A percentile compares a stretch with the other conserved stretches of the same genome.
These are phyloP conservation scores for Hermaeophaga mercurialis DNA, from an alignment of 2,888 invertebrate species.

Conservation along the genomic window DNA sequence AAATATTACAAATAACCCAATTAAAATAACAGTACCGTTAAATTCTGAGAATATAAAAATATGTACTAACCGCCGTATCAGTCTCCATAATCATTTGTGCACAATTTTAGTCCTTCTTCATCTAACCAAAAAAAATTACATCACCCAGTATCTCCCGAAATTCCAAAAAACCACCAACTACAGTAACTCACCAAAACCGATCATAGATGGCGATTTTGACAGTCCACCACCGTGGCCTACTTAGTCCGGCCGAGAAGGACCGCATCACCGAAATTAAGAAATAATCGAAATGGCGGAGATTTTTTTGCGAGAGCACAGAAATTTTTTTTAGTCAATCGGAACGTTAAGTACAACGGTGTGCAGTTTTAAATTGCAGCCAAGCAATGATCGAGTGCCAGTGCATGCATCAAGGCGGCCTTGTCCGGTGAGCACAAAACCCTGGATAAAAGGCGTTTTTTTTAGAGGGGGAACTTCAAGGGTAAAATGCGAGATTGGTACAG, in stretches of 20 bases:
- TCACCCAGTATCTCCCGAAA: constrained; percentile 21
- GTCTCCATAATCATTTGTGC: constrained; percentile 40
- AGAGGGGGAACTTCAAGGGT: constrained; percentile 55
- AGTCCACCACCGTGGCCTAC: constrained; percentile 36
- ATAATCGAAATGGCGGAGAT: constrained; percentile 12
- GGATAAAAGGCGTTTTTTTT: constrained; percentile 54
- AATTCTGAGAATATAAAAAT: too few species aligned
- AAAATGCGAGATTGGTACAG: constrained; percentile 46
- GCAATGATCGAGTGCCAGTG: constrained; percentile 48
- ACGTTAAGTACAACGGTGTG: constrained; percentile 42
- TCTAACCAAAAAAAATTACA: constrained; percentile 27
- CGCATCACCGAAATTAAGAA: constrained; percentile 27
- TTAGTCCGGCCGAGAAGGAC: constrained; percentile 23
- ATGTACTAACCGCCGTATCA: constrained; percentile 44
- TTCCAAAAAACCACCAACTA: constrained; percentile 18
- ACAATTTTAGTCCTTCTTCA: constrained; percentile 17
- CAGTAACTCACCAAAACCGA: constrained; percentile 22
- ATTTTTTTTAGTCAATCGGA: constrained; percentile 35
- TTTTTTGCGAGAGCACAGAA: constrained; percentile 22
- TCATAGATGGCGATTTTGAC: constrained; percentile 40
- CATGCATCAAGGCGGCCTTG: constrained; percentile 52
- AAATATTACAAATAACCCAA: too few species aligned
- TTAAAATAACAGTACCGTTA: too few species aligned
- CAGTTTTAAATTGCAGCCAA: constrained; percentile 45
- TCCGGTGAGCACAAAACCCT: constrained; percentile 52